Evolutionary conservation across 2,888 invertebrate genomes (phyloP), one percentile per base, ranked within the genome.

Genomic region (Sinelater perroti): DNA sequence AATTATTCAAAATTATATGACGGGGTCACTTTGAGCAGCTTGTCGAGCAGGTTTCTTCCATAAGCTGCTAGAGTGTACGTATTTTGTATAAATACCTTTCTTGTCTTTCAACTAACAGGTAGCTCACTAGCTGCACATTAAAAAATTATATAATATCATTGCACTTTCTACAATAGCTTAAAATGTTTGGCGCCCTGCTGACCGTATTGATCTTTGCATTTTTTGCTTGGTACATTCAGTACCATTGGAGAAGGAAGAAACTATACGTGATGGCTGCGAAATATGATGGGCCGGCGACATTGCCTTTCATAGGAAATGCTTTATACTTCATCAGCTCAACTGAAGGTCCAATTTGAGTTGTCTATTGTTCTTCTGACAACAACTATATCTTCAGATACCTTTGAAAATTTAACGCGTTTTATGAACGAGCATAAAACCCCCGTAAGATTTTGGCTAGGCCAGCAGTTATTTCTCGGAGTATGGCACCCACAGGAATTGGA

Each of bases 401-500:
- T 40, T 2, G 8, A 30, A 6, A 51, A 33, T 18, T n/a, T 16
- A 5, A 2, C 42, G 1, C 4, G 17, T 1, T 2, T 45, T 2
- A 13, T 16, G n/a, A 20, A 3, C 4, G 20, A 42, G 2, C 42
- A 20, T 21, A 11, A 40, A 20, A 45, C 53, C 6, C 53, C 53
- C 10, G 33, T 36, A 14, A 26, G 52, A 11, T 17, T 72, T 7
- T 73, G 73, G 74, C 59, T 71, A 26, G 72, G 70, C 6, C 56
- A 64, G 2, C 53, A 62, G 57, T 42, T 72, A 21, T 69, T 70
- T 44, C 68, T 69, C 50, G 63, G 49, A 0, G 62, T 70, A 4
- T 63, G 66, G 0, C 66, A 70, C 24, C 72, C 74, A 4, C 64
- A 67, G 44, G 66, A 72, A 56, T 60, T 68, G 7, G 72, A 72